Percentiles rank a stretch among this genome's conserved stretches.
phyloP scores from a whole-genome alignment of 2,888 invertebrate genomes.

The Siphonodentalium dalli region DNA sequence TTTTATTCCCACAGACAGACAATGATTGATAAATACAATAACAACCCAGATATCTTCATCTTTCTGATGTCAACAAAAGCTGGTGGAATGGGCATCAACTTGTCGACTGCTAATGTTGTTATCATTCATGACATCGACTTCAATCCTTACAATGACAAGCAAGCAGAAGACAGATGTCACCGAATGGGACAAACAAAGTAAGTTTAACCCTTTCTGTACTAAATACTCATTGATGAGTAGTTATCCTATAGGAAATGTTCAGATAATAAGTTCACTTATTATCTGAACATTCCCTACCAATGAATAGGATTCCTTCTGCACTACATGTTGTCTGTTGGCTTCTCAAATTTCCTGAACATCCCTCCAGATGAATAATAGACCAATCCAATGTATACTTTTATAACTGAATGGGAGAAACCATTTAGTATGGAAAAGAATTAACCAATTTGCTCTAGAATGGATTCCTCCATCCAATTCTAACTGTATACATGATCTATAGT shows the following conservation, averaged over 20 bases:
- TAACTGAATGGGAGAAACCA: too few species aligned
- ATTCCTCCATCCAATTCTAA: too few species aligned
- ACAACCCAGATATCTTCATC: conserved; percentile 80
- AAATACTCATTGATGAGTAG: too few species aligned
- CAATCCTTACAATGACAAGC: conserved; percentile 96
- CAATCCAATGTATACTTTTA: too few species aligned
- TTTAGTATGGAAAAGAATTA: too few species aligned
- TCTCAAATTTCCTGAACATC: too few species aligned
- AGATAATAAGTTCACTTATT: too few species aligned
- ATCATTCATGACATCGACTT: conserved; percentile 97
- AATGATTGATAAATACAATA: conserved; percentile 87
- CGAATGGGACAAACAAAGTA: conserved; percentile 72
- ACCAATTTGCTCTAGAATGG: not conserved
- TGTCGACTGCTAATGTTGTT: conserved; percentile 86
- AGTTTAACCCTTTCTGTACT: too few species aligned
- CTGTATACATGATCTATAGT: not conserved
- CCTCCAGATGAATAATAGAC: too few species aligned
- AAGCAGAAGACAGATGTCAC: conserved; percentile 88
- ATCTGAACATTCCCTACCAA: too few species aligned
- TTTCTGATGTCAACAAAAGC: conserved; percentile 92
- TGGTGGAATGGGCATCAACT: conserved; percentile 74
- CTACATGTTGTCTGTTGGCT: not conserved
- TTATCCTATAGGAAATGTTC: too few species aligned
- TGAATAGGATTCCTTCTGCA: too few species aligned
- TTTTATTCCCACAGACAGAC: conserved; percentile 75